Evolutionary conservation across 53 echinoderm and acorn worm genomes (phyloP).

Genomic region (Echinarachnius parma): DNA sequence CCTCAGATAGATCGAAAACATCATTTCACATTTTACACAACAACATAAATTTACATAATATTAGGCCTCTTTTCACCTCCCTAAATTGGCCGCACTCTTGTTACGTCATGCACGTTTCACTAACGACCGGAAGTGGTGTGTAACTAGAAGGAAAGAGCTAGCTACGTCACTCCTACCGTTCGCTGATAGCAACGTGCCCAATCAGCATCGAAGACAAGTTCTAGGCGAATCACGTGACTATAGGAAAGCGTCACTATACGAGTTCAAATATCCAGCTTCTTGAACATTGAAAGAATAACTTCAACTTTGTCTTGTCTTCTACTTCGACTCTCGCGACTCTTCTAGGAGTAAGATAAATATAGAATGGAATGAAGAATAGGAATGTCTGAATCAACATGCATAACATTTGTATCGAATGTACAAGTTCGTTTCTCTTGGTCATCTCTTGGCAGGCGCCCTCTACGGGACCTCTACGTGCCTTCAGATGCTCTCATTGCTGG

Average conservation of each 20-base stretch:
- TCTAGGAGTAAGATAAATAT: constrained; percentile 39
- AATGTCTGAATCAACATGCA: constrained; percentile 51
- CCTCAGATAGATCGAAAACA: no score
- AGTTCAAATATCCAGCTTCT: no score
- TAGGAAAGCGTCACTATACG: no score
- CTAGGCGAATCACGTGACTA: constrained; percentile 15
- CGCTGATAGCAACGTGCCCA: constrained; percentile 39
- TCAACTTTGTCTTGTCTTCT: not conserved
- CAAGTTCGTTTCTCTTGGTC: constrained; percentile 3
- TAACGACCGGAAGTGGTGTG: constrained; percentile 12
- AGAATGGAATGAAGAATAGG: constrained; percentile 50
- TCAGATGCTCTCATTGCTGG: constrained; percentile 58
- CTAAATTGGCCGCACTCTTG: constrained; percentile 19
- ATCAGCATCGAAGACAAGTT: constrained; percentile 10
- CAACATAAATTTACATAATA: no score
- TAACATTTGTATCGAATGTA: constrained; percentile 24
- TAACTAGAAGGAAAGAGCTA: constrained; percentile 18
- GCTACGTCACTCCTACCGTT: constrained; percentile 29
- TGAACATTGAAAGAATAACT: no score
- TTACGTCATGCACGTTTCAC: constrained; percentile 16
- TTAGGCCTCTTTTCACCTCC: constrained; percentile 10
- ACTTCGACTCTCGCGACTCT: not conserved
- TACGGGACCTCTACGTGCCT: not conserved
- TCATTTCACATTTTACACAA: no score
- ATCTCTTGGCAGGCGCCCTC: not conserved